Evolutionary conservation across 2,888 invertebrate species (phyloP).

Genomic region (Agrotis clavis): DNA sequence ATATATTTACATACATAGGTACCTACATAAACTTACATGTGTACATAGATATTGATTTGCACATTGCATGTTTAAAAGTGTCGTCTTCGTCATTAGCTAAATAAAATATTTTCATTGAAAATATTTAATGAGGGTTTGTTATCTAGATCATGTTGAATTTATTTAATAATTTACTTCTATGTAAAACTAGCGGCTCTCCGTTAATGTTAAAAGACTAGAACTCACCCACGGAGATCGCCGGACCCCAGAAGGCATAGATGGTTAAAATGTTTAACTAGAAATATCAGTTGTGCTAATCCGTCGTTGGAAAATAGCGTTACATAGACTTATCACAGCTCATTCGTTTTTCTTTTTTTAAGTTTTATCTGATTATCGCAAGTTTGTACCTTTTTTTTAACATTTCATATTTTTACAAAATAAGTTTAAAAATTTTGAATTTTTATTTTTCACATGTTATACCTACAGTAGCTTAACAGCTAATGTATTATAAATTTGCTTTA

Average conservation of each 20-base stretch:
- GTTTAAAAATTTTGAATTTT: conserved; percentile 55
- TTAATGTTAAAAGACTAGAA: conserved; percentile 59
- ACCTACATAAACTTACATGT: conserved; percentile 80
- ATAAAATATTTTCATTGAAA: conserved; percentile 71
- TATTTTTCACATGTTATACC: conserved; percentile 62
- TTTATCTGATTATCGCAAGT: conserved; percentile 53
- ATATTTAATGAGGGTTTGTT: conserved; percentile 73
- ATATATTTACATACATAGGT: conserved; percentile 77
- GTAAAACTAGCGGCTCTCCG: conserved; percentile 69
- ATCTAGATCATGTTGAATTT: conserved; percentile 72
- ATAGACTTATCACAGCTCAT: conserved; percentile 49
- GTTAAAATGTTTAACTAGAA: conserved; percentile 34
- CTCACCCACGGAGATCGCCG: conserved; percentile 40
- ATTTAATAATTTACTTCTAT: conserved; percentile 69
- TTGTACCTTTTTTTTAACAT: conserved; percentile 56
- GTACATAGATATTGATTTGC: conserved; percentile 86
- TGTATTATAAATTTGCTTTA: conserved; percentile 59
- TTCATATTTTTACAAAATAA: conserved; percentile 41
- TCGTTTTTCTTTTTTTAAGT: conserved; percentile 39
- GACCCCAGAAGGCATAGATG: conserved; percentile 49
- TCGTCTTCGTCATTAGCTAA: conserved; percentile 75
- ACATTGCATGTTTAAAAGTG: conserved; percentile 83
- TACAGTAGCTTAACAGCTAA: conserved; percentile 62
- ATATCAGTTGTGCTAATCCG: conserved; percentile 51
- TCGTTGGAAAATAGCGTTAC: conserved; percentile 41